Percentiles rank a stretch among this genome's conserved stretches.
phyloP scores from a whole-genome alignment of 30 jellyfish, hydroid and myxozoan genomes.

The Clytia hemisphaerica region DNA sequence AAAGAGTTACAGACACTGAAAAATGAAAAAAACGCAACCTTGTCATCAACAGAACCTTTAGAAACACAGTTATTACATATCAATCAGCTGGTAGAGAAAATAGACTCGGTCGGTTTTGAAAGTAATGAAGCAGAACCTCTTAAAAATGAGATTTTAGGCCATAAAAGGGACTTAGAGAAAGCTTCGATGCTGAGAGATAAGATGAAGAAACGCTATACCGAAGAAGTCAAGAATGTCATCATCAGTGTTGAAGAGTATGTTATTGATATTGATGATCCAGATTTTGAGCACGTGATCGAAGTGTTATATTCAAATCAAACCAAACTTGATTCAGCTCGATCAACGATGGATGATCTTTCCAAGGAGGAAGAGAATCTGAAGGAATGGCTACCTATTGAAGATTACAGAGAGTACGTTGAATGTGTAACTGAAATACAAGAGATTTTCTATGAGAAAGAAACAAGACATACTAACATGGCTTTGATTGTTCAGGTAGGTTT shows the following conservation, averaged over 20 bases:
- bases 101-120: too few relatives aligned
- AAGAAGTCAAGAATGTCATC: background rate
- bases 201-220: too few relatives aligned
- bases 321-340: background rate
- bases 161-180: too few relatives aligned
- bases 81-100: too few relatives aligned
- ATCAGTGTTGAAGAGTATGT: constrained; percentile 11
- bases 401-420: constrained; percentile 4
- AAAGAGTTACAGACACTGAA: too few relatives aligned
- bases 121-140: too few relatives aligned
- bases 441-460: background rate
- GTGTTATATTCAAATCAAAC: background rate
- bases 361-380: background rate
- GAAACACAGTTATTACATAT: too few relatives aligned
- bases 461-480: background rate
- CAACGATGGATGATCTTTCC: background rate
- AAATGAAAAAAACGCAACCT: too few relatives aligned
- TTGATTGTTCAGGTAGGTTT: constrained; percentile 17
- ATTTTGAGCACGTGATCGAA: constrained; percentile 1
- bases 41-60: too few relatives aligned
- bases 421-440: background rate
- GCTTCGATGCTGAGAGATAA: too few relatives aligned
- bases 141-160: too few relatives aligned
- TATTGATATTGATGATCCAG: constrained; percentile 11
- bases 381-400: background rate